Base-by-base conservation (phyloP, 1,140 invertebrate species). In the Choristoneura fumiferana region DNA sequence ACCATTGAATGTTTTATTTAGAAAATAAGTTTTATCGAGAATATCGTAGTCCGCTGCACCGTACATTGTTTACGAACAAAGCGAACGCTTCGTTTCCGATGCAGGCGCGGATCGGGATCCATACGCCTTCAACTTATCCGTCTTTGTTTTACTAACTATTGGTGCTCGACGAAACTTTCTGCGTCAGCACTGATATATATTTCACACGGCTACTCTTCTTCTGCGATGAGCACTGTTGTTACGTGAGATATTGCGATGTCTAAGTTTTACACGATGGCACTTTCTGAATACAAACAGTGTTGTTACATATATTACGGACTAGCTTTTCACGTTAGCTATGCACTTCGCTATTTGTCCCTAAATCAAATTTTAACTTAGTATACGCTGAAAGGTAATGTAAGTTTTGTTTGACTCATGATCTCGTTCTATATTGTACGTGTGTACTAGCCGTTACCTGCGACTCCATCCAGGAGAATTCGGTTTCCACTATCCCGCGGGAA, bases 31-130 rank as follows among this genome's bases (percentile, higher is more conserved):
- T 81, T 73, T 71, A 76, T 71, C 67, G 62, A 58, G 60, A 73
- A 65, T 18, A 49, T 10, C 67, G 65, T 69, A 69, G 72, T 78
- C 76, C 71, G 72, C 56, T 60, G 72, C 64, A 71, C 56, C 60
- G 72, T 63, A 75, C 67, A 76, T 81, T 84, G 78, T 84, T 81
- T 81, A 75, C 66, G 75, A 84, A 81, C 76, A 81, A 81, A 77
- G 78, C 69, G 75, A n/a, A n/a, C 71, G 69, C 72, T 73, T 63
- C 58, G 68, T 63, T 65, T 72, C 63, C 69, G 71, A 69, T 78
- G 71, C 58, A 70, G 62, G 57, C 69, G 65, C 69, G 65, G 69
- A 67, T 70, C 67, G 64, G 61, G 22, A 49, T 49, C 67, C 60
- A 54, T 73, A 63, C 73, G 71, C 63, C 59, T 73, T 65, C 67